A percentile compares a stretch with the other conserved stretches of the same genome.
These are phyloP conservation scores for Malurus melanocephalus DNA, from an alignment of 2,113 vertebrate genomes.

Conservation along the genomic window DNA sequence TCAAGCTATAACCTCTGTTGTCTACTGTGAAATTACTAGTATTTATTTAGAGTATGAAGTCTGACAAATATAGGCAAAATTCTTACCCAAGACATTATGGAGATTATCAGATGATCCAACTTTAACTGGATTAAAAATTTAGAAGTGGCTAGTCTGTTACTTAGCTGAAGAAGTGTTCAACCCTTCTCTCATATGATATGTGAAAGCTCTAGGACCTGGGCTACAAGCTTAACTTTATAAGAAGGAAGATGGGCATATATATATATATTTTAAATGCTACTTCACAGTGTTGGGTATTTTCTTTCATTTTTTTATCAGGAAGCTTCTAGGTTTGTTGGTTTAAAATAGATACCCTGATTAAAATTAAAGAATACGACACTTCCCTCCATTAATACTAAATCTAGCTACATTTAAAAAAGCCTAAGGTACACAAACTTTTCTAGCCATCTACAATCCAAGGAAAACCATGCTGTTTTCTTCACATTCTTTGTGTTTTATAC, in stretches of 20 bases:
- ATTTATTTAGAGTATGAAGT: conserved; percentile 53
- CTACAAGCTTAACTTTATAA: neutral
- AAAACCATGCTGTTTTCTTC: neutral
- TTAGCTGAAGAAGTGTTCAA: conserved; percentile 7
- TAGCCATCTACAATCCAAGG: neutral
- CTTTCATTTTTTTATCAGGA: neutral
- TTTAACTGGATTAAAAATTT: conserved; percentile 40
- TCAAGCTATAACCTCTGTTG: conserved; percentile 60
- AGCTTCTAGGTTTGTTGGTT: neutral
- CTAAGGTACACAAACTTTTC: neutral
- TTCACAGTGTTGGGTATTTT: neutral
- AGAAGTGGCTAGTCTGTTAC: neutral
- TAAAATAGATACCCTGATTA: neutral
- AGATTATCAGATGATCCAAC: conserved; percentile 21
- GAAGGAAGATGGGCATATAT: neutral
- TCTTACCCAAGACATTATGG: conserved; percentile 23
- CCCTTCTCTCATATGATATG: neutral
- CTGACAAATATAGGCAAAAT: conserved; percentile 54
- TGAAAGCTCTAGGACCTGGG: neutral
- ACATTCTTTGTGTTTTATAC: neutral
- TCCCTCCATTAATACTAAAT: neutral
- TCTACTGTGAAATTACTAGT: conserved; percentile 49
- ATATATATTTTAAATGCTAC: neutral
- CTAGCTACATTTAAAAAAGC: neutral
- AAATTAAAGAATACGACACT: neutral